These are phyloP conservation scores for Hippocampus comes DNA, from an alignment of 2,113 vertebrate genomes.

Conservation along the genomic window DNA sequence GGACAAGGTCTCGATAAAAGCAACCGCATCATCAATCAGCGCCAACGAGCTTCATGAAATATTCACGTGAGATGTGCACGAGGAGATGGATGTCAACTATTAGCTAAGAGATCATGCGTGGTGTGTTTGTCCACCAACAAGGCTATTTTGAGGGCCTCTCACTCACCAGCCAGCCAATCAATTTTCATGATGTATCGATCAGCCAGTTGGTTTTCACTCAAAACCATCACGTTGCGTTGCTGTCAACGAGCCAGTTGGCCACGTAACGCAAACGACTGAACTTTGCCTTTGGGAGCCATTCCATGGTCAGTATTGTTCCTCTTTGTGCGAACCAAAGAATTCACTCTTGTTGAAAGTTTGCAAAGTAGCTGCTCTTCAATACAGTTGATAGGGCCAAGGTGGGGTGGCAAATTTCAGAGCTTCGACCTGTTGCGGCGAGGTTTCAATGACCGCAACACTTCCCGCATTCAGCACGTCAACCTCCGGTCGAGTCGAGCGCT, in stretches of 20 bases:
- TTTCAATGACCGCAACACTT: too few species aligned
- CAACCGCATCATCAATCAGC: constrained; percentile 9
- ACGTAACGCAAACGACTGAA: background rate
- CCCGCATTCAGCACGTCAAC: too few species aligned
- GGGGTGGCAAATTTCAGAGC: too few species aligned
- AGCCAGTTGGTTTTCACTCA: background rate
- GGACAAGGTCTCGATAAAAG: constrained; percentile 12
- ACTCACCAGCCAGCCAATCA: constrained; percentile 7
- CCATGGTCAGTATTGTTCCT: background rate
- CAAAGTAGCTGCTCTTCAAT: too few species aligned
- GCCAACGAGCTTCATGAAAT: constrained; percentile 14
- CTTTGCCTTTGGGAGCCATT: background rate
- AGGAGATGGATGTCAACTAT: constrained; percentile 15
- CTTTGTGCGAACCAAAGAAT: background rate
- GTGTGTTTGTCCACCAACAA: constrained; percentile 11
- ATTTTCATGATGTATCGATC: constrained; percentile 36
- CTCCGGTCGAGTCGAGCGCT: too few species aligned
- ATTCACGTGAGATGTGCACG: constrained; percentile 8
- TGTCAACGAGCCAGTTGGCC: background rate
- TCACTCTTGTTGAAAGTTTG: too few species aligned
- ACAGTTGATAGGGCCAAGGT: too few species aligned
- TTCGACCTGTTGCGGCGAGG: too few species aligned
- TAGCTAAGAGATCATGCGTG: background rate
- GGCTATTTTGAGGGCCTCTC: constrained; percentile 1
- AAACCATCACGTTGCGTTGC: background rate